phyloP scores from a whole-genome alignment of 2,797 vertebrate species.

The Molossus alvarezi region DNA sequence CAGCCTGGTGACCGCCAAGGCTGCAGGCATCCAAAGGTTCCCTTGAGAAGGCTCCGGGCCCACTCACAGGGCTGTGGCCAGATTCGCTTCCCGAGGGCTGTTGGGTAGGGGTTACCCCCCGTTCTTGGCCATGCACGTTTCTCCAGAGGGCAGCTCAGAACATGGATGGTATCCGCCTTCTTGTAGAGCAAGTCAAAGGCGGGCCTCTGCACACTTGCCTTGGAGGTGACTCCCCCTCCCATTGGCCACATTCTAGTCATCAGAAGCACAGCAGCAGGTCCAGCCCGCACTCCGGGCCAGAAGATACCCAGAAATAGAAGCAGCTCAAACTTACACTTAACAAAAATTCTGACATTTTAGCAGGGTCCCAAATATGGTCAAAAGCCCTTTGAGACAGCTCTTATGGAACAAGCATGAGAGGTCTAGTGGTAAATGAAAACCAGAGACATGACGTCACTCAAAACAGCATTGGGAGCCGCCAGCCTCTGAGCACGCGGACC shows the following conservation, averaged over 20 bases:
- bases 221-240: background rate
- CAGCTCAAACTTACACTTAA: background rate
- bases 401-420: background rate
- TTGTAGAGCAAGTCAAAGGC: background rate
- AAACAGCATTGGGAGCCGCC: background rate
- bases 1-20: background rate
- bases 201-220: background rate
- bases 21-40: background rate
- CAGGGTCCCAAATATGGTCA: constrained; percentile 31
- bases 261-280: background rate
- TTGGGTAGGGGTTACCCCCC: background rate
- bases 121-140: background rate
- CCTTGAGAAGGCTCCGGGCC: background rate
- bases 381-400: background rate
- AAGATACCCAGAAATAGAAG: background rate
- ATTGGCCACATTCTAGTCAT: background rate
- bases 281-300: background rate
- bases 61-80: background rate
- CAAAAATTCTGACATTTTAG: background rate
- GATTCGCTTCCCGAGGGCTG: background rate
- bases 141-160: background rate
- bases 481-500: accelerated
- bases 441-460: background rate
- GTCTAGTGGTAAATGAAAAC: background rate
- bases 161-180: background rate